phyloP scores from a whole-genome alignment of 1,140 invertebrate genomes.

The Orius insidiosus region DNA sequence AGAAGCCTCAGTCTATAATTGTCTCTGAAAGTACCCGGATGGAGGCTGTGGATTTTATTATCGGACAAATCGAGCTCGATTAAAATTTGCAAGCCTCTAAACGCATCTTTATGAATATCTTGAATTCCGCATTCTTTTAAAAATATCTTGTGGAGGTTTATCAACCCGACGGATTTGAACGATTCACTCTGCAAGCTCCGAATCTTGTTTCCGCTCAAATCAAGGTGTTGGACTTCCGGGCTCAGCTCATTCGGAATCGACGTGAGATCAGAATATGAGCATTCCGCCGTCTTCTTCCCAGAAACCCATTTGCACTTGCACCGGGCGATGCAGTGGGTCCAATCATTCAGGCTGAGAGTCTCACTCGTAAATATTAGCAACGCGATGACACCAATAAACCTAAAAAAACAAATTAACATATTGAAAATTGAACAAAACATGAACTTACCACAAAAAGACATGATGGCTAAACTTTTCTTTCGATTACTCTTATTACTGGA shows the following conservation, averaged over 20 bases:
- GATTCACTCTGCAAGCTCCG: slow-evolving; percentile 41
- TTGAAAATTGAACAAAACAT: too few species aligned
- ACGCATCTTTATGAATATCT: slow-evolving; percentile 49
- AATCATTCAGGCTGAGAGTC: slow-evolving; percentile 24
- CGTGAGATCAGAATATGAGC: slow-evolving; percentile 40
- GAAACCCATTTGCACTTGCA: slow-evolving; percentile 65
- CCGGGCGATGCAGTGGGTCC: slow-evolving; percentile 33
- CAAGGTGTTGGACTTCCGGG: slow-evolving; percentile 53
- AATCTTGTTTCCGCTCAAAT: slow-evolving; percentile 54
- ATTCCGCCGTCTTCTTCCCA: slow-evolving; percentile 67
- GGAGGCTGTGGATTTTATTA: slow-evolving; percentile 32
- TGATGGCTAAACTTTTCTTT: too few species aligned
- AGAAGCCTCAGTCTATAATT: slow-evolving; percentile 31
- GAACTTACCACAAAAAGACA: too few species aligned
- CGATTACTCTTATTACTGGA: too few species aligned
- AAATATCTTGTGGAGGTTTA: slow-evolving; percentile 64
- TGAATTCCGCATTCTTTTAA: slow-evolving; percentile 53
- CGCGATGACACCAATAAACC: too few species aligned
- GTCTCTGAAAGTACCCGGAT: slow-evolving; percentile 18
- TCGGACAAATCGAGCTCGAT: slow-evolving; percentile 70
- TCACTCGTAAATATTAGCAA: too few species aligned
- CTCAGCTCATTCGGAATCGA: slow-evolving; percentile 51
- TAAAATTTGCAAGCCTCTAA: slow-evolving; percentile 57
- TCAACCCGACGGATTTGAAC: slow-evolving; percentile 47
- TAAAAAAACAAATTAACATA: too few species aligned